Base-by-base conservation (phyloP, 1,140 invertebrate genomes). In the Ridgeia piscesae region DNA sequence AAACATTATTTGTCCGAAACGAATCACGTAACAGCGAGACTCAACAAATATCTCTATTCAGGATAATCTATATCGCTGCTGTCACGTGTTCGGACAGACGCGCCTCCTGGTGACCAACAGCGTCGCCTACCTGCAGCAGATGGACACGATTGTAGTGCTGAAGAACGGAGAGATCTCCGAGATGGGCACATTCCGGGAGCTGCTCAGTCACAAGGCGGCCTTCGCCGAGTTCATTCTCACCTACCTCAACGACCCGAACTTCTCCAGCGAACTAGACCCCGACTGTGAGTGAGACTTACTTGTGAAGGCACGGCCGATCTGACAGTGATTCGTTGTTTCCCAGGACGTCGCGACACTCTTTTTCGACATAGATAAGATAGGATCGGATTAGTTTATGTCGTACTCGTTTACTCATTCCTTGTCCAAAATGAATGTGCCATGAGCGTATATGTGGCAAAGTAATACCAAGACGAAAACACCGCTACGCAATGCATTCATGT, bases 91-190 rank as follows among this genome's bases (percentile, higher is more conserved):
- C 17, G 35, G 48, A 50, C 34, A 92, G 91, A 92, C 91, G 9
- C 48, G 93, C 17, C 77, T 93, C 33, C 77, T 93, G 33, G 93
- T 93, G n/a, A 93, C 93, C 35, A 35, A 93, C 58, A 89, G 77
- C 42, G 91, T 93, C 58, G 89, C n/a, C n/a, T 91, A 77, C 33
- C 91, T 93, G 35, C 91, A 92, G 11, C 58, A 92, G 11, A 88
- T 93, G 48, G 93, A 93, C 91, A 17, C 35, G 4, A 89, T 93
- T 34, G 31, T 93, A 8, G 92, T 92, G 11, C 21, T 93, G 58
- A 88, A 34, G 17, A 91, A 92, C 33, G 92, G 92, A 35, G 35
- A 42, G 21, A 77, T 93, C 33, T 92, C 92, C 11, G 93, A 93
- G 90, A 34, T 91, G 17, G 93, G 93, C 35, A 93, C 93, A 27